Evolutionary conservation across 2,113 vertebrate species (phyloP).

Genomic region (Passer montanus): DNA sequence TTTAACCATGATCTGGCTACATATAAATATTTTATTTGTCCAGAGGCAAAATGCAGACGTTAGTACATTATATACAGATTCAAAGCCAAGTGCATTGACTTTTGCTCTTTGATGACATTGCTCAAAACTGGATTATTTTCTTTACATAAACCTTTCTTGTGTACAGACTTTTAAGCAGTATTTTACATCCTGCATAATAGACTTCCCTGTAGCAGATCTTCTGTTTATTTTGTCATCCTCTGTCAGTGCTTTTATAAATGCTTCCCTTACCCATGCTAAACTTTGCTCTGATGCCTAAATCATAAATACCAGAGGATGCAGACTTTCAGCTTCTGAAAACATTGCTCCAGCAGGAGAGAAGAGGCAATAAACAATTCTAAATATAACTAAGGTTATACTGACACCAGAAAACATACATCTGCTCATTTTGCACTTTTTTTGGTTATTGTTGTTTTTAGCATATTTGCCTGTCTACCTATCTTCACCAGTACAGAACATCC

Average conservation of each 20-base stretch:
- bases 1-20: neutral
- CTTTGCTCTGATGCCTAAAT: neutral
- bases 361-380: neutral
- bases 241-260: neutral
- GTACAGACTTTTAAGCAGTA: neutral
- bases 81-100: constrained; percentile 23
- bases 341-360: neutral
- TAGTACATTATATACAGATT: neutral
- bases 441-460: neutral
- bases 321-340: neutral
- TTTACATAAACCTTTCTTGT: neutral
- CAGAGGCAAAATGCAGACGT: neutral
- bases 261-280: neutral
- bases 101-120: neutral
- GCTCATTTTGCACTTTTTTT: neutral
- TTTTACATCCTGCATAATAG: neutral
- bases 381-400: neutral
- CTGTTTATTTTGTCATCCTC: neutral
- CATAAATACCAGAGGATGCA: neutral
- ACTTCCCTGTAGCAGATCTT: neutral
- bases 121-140: neutral
- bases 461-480: neutral
- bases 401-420: neutral
- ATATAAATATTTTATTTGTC: constrained; percentile 18
- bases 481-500: neutral